A percentile compares a stretch with the other conserved stretches of the same genome.
Conservation (phyloP, 2,113 vertebrate genomes). For the Fregata magnificens region DNA sequence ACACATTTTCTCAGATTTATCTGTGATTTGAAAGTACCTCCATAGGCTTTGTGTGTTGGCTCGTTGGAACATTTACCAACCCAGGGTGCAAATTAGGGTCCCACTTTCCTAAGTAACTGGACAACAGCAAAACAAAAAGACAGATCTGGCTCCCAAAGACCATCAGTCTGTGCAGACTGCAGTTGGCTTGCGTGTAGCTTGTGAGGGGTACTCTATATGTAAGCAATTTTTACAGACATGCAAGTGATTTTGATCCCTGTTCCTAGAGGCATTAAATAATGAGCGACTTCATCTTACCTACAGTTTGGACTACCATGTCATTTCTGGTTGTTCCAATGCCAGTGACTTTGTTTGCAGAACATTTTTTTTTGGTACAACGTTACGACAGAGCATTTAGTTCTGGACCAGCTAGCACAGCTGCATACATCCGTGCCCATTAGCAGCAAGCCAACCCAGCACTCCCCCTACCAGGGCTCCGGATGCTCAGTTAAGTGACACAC, state of each 20-base stretch:
- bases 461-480: background rate
- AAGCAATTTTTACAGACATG: background rate
- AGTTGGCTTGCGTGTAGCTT: background rate
- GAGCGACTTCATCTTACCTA: background rate
- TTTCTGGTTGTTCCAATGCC: background rate
- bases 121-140: background rate
- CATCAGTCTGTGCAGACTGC: background rate
- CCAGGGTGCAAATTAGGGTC: fast-evolving
- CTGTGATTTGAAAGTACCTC: background rate
- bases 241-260: background rate
- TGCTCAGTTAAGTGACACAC: background rate
- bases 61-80: background rate
- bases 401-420: background rate
- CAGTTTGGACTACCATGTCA: background rate
- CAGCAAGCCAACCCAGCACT: background rate
- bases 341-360: background rate
- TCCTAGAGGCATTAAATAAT: background rate
- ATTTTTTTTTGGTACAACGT: background rate
- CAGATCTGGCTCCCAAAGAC: background rate
- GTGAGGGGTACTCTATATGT: fast-evolving
- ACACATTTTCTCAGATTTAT: background rate
- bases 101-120: background rate
- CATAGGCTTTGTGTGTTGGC: background rate
- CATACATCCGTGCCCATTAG: background rate
- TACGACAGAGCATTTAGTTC: background rate